Base-by-base conservation (phyloP, 2,797 vertebrate genomes). In the Gymnoscopelus microlampas region DNA sequence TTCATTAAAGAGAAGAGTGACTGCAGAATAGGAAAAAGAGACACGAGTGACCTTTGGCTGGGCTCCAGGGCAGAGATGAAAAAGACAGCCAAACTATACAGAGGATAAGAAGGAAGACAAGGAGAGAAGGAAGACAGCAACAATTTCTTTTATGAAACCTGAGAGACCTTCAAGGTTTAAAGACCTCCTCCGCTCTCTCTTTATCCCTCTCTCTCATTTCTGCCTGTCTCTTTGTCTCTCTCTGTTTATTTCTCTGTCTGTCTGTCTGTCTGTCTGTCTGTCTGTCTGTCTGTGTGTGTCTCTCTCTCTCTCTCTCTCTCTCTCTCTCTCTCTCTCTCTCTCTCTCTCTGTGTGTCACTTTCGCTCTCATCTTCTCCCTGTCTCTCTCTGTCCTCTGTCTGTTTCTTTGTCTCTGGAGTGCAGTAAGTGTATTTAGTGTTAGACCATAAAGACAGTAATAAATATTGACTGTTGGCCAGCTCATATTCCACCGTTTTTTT, bases 381-480 rank as follows among this genome's bases (percentile, higher is more conserved):
- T 47, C 63, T 24, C 19, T 48, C 32, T 57, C 19, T 19, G 19
- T 19, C 19, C 19, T n/a, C 55, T 51, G 39, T 32, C 55, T 47
- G 19, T 23, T 48, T n/a, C 66, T 60, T 26, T 63, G 64, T 70
- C 69, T 87, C 88, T 66, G 58, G 78, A 75, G 86, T 79, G 78
- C 73, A 74, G 83, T 90, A 92, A 90, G 83, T 85, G 88, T 87
- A 90, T 92, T 94, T 91, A 88, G 92, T 92, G 92, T 88, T 85
- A 86, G 91, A 88, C 89, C 85, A 91, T 92, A 90, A 91, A 91
- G 84, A 85, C 70, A 85, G 87, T 92, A 91, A 93, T 93, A 93
- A 93, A 93, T 92, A 92, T 91, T 76, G 89, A 91, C 87, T 89
- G 77, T 70, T 87, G 86, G 88, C 82, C 48, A 76, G 85, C 86